Evolutionary conservation across 2,888 invertebrate genomes (phyloP).

Genomic region (Spisula subtruncata): DNA sequence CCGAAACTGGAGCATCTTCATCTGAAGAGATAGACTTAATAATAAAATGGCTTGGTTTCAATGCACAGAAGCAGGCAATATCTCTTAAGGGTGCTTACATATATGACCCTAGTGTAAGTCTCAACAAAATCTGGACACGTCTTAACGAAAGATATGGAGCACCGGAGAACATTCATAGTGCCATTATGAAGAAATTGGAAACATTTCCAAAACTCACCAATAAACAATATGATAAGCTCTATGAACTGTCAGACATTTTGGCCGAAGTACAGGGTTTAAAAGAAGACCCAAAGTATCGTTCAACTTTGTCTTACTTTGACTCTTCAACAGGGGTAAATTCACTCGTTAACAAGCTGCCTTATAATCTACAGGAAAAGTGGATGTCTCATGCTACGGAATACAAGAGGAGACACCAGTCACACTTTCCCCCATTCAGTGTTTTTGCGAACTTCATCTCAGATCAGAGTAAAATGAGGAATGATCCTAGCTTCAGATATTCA

Average conservation of each 20-base stretch:
- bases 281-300: neutral
- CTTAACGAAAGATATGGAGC: slow-evolving; percentile 51
- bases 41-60: slow-evolving; percentile 58
- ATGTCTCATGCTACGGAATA: slow-evolving; percentile 23
- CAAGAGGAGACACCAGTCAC: neutral
- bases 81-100: slow-evolving; percentile 53
- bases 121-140: slow-evolving; percentile 38
- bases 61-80: slow-evolving; percentile 46
- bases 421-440: slow-evolving; percentile 31
- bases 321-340: slow-evolving; percentile 18
- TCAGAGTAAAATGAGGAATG: slow-evolving; percentile 38
- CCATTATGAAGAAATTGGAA: slow-evolving; percentile 36
- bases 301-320: slow-evolving; percentile 35
- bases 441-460: slow-evolving; percentile 28
- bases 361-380: slow-evolving; percentile 44
- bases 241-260: slow-evolving; percentile 31
- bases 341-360: slow-evolving; percentile 33
- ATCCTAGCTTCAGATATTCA: slow-evolving; percentile 32
- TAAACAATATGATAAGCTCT: neutral
- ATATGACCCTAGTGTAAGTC: neutral
- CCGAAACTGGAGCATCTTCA: slow-evolving; percentile 42
- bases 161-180: slow-evolving; percentile 44
- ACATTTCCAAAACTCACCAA: slow-evolving; percentile 40
- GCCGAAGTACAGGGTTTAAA: slow-evolving; percentile 33
- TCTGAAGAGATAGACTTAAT: slow-evolving; percentile 54